phyloP scores from a whole-genome alignment of 2,797 vertebrate genomes.

The Nannoperca australis region DNA sequence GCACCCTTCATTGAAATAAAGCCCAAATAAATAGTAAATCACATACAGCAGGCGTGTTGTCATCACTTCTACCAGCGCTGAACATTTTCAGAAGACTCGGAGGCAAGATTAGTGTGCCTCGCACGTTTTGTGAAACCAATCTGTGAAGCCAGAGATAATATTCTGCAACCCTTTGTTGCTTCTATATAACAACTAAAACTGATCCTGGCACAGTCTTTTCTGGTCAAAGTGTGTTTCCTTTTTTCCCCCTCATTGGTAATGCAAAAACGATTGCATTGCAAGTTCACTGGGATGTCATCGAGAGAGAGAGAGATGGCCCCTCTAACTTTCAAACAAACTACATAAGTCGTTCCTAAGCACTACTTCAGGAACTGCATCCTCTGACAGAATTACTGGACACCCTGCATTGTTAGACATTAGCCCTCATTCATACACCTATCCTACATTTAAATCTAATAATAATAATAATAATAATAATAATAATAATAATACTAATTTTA shows the following conservation, averaged over 20 bases:
- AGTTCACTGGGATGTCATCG: slow-evolving; percentile 8
- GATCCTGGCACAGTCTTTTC: slow-evolving; percentile 36
- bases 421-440: slow-evolving; percentile 31
- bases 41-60: slow-evolving; percentile 35
- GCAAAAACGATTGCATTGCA: slow-evolving; percentile 5
- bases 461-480: too few relatives aligned
- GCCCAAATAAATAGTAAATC: slow-evolving; percentile 56
- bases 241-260: neutral
- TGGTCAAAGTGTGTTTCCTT: neutral
- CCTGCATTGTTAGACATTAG: slow-evolving; percentile 13
- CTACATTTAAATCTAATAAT: slow-evolving; percentile 10
- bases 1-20: slow-evolving; percentile 49
- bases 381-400: slow-evolving; percentile 18
- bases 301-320: slow-evolving; percentile 19
- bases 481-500: neutral
- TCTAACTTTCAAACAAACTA: slow-evolving; percentile 21
- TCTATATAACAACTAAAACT: slow-evolving; percentile 37
- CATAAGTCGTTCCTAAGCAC: slow-evolving; percentile 23
- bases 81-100: slow-evolving; percentile 24
- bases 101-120: slow-evolving; percentile 21
- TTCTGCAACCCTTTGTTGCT: slow-evolving; percentile 23
- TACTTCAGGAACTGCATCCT: slow-evolving; percentile 36
- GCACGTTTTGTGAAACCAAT: slow-evolving; percentile 35
- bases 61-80: slow-evolving; percentile 21
- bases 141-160: slow-evolving; percentile 9